phyloP scores from a whole-genome alignment of 2,113 vertebrate species.

The Okapia johnstoni region DNA sequence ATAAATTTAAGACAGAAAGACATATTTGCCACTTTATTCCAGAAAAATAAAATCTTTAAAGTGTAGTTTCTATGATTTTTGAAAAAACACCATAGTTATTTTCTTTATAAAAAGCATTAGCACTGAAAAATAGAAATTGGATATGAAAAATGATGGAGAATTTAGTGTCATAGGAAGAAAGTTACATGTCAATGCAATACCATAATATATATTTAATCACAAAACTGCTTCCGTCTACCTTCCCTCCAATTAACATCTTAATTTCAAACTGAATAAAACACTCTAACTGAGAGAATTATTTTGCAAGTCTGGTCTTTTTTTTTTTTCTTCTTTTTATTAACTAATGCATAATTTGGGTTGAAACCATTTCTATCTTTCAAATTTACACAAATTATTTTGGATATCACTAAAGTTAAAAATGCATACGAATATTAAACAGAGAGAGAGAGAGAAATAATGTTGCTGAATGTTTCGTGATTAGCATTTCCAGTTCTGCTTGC shows the following conservation, averaged over 20 bases:
- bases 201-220: slow-evolving; percentile 2
- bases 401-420: slow-evolving; percentile 71
- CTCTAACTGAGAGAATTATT: slow-evolving; percentile 38
- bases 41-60: not conserved
- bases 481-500: slow-evolving; percentile 47
- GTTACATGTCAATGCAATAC: not conserved
- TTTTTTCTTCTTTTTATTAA: not conserved
- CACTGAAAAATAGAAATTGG: not conserved
- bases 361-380: slow-evolving; percentile 55
- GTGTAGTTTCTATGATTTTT: not conserved
- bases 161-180: not conserved
- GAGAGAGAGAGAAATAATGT: slow-evolving; percentile 16
- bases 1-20: not conserved
- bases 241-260: slow-evolving; percentile 58
- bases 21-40: not conserved
- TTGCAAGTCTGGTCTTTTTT: not conserved
- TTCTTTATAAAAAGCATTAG: not conserved
- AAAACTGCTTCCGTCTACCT: not conserved
- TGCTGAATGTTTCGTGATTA: slow-evolving; percentile 75
- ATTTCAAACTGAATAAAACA: slow-evolving; percentile 67
- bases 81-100: not conserved
- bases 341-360: slow-evolving; percentile 21
- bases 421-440: slow-evolving; percentile 45
- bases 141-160: slow-evolving; percentile 33
- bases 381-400: slow-evolving; percentile 71